A percentile compares a stretch with the other conserved stretches of the same genome.
Conservation (phyloP, 2,797 vertebrate species). For the Etheostoma nigrum region DNA sequence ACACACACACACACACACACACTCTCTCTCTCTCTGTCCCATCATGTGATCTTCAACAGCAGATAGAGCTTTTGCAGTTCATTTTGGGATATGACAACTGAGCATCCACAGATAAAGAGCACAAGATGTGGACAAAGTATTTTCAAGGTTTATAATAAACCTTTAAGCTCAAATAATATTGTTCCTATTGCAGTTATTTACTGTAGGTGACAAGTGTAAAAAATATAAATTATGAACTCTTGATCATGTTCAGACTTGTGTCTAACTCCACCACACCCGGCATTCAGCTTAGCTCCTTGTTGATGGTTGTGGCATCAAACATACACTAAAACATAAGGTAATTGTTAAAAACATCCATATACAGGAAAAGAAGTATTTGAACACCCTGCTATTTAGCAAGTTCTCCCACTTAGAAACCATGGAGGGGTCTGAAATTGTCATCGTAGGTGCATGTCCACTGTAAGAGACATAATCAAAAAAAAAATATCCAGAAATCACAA, state of each 20-base stretch:
- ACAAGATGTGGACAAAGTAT: not conserved
- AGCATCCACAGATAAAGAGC: not conserved
- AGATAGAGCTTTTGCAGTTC: slow-evolving; percentile 9
- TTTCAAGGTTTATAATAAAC: not conserved
- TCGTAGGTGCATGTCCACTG: too few species aligned
- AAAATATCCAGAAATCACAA: too few species aligned
- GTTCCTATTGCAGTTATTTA: not conserved
- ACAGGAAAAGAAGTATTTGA: too few species aligned
- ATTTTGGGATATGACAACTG: not conserved
- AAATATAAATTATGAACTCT: slow-evolving; percentile 13
- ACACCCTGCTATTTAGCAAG: too few species aligned
- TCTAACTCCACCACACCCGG: not conserved
- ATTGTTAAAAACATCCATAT: slow-evolving; percentile 16
- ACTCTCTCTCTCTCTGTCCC: not conserved
- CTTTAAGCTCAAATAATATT: not conserved
- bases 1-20: too few species aligned
- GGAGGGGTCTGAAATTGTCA: too few species aligned
- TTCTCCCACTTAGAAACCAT: too few species aligned
- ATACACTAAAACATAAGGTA: slow-evolving; percentile 8
- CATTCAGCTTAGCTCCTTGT: slow-evolving; percentile 16
- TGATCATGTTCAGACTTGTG: not conserved
- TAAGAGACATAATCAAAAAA: too few species aligned
- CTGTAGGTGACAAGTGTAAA: not conserved
- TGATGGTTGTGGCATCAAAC: slow-evolving; percentile 18
- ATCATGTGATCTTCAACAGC: slow-evolving; percentile 11